A percentile compares a stretch with the other conserved stretches of the same genome.
Evolutionary conservation across 2,797 vertebrate species (phyloP).

Genomic region (Amblyopsis hoosieri): DNA sequence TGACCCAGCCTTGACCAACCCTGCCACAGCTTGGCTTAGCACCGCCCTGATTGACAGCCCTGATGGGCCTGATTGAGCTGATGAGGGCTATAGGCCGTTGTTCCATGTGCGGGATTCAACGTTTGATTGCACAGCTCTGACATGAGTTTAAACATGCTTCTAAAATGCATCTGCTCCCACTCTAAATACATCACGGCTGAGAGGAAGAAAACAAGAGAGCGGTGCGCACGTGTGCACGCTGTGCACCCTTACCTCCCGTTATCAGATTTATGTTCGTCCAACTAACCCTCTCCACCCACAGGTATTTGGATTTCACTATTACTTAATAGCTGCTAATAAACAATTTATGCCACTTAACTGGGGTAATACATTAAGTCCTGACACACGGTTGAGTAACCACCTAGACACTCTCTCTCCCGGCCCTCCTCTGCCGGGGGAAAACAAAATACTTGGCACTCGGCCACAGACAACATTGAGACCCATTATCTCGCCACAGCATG

Average conservation of each 20-base stretch:
- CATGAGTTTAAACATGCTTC: background rate
- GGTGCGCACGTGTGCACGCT: background rate
- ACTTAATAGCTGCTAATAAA: constrained; percentile 73
- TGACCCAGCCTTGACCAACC: background rate
- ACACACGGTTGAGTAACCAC: constrained; percentile 68
- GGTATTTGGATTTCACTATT: constrained; percentile 57
- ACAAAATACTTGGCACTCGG: constrained; percentile 66
- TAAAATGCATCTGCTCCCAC: constrained; percentile 5
- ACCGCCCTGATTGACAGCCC: background rate
- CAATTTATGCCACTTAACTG: constrained; percentile 68
- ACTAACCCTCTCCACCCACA: constrained; percentile 38
- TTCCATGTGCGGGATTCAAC: background rate
- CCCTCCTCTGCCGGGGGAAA: constrained; percentile 61
- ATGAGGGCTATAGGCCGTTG: background rate
- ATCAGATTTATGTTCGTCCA: constrained; percentile 54
- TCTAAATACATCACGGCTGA: background rate
- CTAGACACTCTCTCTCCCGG: constrained; percentile 50
- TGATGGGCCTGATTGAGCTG: constrained; percentile 1
- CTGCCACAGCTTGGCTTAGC: background rate
- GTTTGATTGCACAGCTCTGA: background rate
- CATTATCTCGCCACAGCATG: constrained; percentile 60
- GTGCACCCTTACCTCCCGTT: constrained; percentile 33
- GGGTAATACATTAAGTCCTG: constrained; percentile 62
- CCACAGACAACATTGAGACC: constrained; percentile 69
- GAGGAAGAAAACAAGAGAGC: background rate